These are phyloP conservation scores for Muraenolepis orangiensis DNA, from an alignment of 2,797 vertebrate genomes.

Conservation along the genomic window DNA sequence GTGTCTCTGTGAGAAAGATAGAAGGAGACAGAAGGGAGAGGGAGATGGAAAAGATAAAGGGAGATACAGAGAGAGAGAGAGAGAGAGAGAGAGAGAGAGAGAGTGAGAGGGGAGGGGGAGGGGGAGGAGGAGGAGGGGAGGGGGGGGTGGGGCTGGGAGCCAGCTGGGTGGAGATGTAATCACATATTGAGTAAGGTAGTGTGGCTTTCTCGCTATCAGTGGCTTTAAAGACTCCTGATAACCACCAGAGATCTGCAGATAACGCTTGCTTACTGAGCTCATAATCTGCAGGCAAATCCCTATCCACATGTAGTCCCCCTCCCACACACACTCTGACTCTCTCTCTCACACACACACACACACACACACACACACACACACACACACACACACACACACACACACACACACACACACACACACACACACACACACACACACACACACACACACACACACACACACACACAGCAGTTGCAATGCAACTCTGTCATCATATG, in stretches of 20 bases:
- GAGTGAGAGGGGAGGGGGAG: background rate
- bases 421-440: constrained; percentile 11
- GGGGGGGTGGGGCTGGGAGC: background rate
- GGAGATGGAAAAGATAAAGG: background rate
- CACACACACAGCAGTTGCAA: constrained; percentile 29
- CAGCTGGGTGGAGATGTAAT: background rate
- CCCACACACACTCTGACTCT: constrained; percentile 6
- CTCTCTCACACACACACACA: constrained; percentile 6
- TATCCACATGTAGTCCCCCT: background rate
- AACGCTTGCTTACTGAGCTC: background rate
- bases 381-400: constrained; percentile 8
- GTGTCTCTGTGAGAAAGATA: no score
- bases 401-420: constrained; percentile 14
- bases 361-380: constrained; percentile 2
- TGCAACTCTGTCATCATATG: no score
- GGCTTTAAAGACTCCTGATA: constrained; percentile 1
- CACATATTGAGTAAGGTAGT: background rate
- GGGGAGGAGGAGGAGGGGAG: background rate
- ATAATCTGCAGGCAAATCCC: background rate
- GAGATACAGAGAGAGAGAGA: background rate
- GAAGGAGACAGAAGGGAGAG: no score
- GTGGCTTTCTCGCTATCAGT: background rate
- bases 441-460: constrained; percentile 18
- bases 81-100: background rate
- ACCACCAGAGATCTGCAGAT: background rate